These are phyloP conservation scores for Potorous gilbertii DNA, from an alignment of 2,797 vertebrate genomes.

Conservation along the genomic window DNA sequence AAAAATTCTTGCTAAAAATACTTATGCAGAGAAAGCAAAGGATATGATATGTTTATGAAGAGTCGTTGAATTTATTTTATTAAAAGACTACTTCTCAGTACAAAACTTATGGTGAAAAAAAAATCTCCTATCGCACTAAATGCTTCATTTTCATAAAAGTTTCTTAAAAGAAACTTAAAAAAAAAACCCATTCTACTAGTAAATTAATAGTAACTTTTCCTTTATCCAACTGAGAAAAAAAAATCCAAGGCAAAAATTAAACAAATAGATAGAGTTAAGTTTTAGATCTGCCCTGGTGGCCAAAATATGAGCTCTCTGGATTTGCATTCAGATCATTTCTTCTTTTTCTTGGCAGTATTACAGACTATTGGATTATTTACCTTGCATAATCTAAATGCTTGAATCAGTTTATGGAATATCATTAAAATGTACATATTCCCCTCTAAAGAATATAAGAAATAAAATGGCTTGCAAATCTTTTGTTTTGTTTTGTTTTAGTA, in stretches of 20 bases:
- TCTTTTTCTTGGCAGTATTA: conserved; percentile 71
- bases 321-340: conserved; percentile 55
- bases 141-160: conserved; percentile 14
- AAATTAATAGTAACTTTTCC: conserved; percentile 28
- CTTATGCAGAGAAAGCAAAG: conserved; percentile 45
- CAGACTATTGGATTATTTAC: conserved; percentile 73
- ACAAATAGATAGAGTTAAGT: conserved; percentile 68
- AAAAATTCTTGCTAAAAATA: conserved; percentile 16
- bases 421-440: conserved; percentile 73
- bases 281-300: conserved; percentile 74
- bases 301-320: conserved; percentile 70
- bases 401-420: conserved; percentile 69
- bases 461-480: conserved; percentile 4
- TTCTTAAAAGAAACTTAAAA: conserved; percentile 45
- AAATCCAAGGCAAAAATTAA: conserved; percentile 38
- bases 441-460: conserved; percentile 64
- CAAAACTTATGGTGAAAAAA: conserved; percentile 21
- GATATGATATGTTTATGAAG: conserved; percentile 23
- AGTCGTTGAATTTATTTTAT: conserved; percentile 1
- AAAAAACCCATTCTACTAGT: neutral
- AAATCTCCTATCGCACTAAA: conserved; percentile 47
- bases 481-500: conserved; percentile 24
- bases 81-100: conserved; percentile 5
- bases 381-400: conserved; percentile 76
- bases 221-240: conserved; percentile 58